phyloP scores from a whole-genome alignment of 2,888 invertebrate species.

The Phyllotreta striolata region DNA sequence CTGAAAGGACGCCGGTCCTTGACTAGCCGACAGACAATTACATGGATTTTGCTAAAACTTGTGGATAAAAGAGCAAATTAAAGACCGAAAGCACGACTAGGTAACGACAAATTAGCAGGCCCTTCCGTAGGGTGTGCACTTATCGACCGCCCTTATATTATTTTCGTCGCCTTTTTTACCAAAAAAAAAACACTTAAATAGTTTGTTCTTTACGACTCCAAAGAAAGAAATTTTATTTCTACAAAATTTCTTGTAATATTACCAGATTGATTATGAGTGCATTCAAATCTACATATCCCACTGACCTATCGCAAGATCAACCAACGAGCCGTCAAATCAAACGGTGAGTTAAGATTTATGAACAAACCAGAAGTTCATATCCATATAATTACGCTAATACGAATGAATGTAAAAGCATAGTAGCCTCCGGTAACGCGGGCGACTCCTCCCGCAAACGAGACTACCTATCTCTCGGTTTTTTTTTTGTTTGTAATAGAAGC shows the following conservation, averaged over 20 bases:
- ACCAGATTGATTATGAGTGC: too few species aligned
- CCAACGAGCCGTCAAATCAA: too few species aligned
- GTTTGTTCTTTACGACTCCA: too few species aligned
- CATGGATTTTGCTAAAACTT: conserved; percentile 30
- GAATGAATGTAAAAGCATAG: conserved; percentile 1
- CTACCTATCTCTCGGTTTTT: too few species aligned
- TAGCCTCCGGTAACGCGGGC: conserved; percentile 2
- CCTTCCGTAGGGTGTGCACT: conserved; percentile 19
- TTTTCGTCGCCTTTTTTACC: conserved; percentile 20
- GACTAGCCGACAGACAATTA: conserved; percentile 17
- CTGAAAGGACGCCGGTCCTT: conserved; percentile 17
- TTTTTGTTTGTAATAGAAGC: too few species aligned
- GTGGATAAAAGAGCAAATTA: conserved; percentile 25
- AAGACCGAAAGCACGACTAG: conserved; percentile 22
- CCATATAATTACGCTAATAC: conserved; percentile 14
- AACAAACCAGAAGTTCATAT: conserved; percentile 20
- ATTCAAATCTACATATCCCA: neutral
- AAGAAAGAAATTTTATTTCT: too few species aligned
- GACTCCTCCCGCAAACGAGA: too few species aligned
- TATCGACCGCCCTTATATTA: conserved; percentile 31
- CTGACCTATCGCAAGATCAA: conserved; percentile 22
- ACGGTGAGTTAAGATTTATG: conserved; percentile 16
- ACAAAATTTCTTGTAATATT: too few species aligned
- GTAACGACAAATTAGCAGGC: conserved; percentile 24
- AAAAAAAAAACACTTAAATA: too few species aligned